Evolutionary conservation across 2,113 vertebrate species (phyloP).

Genomic region (Hippocampus barbouri): DNA sequence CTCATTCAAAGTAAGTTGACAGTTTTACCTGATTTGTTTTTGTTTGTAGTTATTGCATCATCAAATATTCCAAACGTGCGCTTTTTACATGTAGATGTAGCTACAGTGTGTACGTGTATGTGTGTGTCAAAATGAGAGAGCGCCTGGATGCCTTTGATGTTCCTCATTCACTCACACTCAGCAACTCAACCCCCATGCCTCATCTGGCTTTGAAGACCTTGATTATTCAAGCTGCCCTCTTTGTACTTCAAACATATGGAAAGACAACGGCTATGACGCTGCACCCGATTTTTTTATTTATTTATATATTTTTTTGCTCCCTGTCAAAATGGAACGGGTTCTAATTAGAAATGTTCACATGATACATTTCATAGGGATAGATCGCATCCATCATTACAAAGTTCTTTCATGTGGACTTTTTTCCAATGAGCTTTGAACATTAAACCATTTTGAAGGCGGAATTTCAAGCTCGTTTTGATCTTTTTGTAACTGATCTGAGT

Average conservation of each 20-base stretch:
- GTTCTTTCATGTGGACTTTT: neutral
- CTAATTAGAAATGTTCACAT: neutral
- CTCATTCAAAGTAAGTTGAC: neutral
- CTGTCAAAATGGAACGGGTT: neutral
- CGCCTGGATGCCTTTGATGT: constrained; percentile 57
- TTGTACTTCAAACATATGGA: constrained; percentile 66
- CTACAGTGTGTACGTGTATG: neutral
- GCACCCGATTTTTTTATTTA: neutral
- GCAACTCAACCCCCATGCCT: constrained; percentile 29
- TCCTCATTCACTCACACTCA: constrained; percentile 55
- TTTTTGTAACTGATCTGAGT: neutral
- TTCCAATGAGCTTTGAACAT: neutral
- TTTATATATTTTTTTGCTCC: constrained; percentile 13
- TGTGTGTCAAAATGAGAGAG: constrained; percentile 16
- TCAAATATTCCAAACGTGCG: neutral
- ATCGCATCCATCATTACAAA: neutral
- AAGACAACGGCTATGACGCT: constrained; percentile 58
- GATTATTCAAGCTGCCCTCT: constrained; percentile 61
- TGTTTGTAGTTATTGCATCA: neutral
- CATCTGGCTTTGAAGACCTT: constrained; percentile 64
- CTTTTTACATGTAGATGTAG: neutral
- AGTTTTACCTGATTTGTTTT: neutral
- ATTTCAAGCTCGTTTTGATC: neutral
- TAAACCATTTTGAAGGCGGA: neutral
- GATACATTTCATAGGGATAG: neutral